A percentile compares a stretch with the other conserved stretches of the same genome.
Conservation (phyloP, 2,888 invertebrate species). For the Pterostichus niger region DNA sequence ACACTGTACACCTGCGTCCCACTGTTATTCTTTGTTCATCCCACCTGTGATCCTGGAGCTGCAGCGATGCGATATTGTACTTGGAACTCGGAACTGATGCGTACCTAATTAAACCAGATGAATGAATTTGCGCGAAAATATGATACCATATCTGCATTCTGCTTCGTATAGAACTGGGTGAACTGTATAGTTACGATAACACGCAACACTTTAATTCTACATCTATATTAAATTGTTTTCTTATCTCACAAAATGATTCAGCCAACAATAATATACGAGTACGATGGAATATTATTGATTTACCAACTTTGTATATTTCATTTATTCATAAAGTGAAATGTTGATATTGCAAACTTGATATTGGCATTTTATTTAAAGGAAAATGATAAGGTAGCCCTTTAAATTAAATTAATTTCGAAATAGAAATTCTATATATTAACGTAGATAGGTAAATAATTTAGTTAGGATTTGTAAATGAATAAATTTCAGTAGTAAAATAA, state of each 20-base stretch:
- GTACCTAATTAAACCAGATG: slow-evolving; percentile 46
- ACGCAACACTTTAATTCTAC: not conserved
- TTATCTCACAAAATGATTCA: not conserved
- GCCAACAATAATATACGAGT: no score
- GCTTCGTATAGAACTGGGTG: not conserved
- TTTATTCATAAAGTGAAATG: not conserved
- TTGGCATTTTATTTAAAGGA: slow-evolving; percentile 54
- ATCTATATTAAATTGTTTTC: not conserved
- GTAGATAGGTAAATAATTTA: not conserved
- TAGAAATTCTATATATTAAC: slow-evolving; percentile 25
- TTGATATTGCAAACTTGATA: slow-evolving; percentile 6
- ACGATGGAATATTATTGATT: no score
- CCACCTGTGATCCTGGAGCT: not conserved
- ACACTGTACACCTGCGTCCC: not conserved
- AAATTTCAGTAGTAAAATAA: no score
- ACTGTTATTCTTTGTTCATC: slow-evolving; percentile 6
- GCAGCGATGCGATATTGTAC: not conserved
- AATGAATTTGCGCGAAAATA: slow-evolving; percentile 46
- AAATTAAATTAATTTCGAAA: slow-evolving; percentile 33
- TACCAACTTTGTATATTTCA: no score
- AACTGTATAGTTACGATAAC: not conserved
- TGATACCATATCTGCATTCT: not conserved
- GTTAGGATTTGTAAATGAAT: no score
- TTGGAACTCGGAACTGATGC: slow-evolving; percentile 14
- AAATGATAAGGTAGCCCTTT: slow-evolving; percentile 41